phyloP scores from a whole-genome alignment of 2,113 vertebrate species.

The Nasalis larvatus region DNA sequence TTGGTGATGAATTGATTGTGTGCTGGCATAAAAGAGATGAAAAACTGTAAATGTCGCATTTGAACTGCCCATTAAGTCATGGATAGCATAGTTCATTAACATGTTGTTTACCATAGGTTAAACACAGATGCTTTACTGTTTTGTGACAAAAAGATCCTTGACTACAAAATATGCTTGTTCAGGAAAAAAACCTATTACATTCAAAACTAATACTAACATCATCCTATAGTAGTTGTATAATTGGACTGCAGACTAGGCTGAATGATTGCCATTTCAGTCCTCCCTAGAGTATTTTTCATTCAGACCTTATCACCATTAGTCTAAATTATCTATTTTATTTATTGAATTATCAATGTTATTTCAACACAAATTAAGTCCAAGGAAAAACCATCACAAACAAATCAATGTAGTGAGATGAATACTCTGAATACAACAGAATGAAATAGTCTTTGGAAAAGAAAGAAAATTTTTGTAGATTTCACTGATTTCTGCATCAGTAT shows the following conservation, averaged over 20 bases:
- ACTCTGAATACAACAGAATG: conserved; percentile 54
- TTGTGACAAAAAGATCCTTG: not conserved
- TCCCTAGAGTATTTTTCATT: not conserved
- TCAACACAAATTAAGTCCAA: not conserved
- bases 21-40: not conserved
- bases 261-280: not conserved
- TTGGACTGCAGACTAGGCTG: not conserved
- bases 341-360: not conserved
- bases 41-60: not conserved
- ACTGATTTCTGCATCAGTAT: not conserved
- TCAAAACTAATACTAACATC: not conserved
- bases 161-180: not conserved
- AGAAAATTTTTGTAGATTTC: not conserved
- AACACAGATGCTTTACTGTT: not conserved
- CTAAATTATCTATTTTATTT: not conserved
- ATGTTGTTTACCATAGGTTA: not conserved
- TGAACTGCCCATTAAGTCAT: not conserved
- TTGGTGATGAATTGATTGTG: not conserved
- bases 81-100: not conserved
- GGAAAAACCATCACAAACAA: not conserved
- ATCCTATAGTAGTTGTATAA: not conserved
- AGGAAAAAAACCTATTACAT: not conserved
- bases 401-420: not conserved
- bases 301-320: not conserved
- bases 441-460: not conserved